Base-by-base conservation (phyloP, 2,797 vertebrate genomes). In the Lepus townsendii region DNA sequence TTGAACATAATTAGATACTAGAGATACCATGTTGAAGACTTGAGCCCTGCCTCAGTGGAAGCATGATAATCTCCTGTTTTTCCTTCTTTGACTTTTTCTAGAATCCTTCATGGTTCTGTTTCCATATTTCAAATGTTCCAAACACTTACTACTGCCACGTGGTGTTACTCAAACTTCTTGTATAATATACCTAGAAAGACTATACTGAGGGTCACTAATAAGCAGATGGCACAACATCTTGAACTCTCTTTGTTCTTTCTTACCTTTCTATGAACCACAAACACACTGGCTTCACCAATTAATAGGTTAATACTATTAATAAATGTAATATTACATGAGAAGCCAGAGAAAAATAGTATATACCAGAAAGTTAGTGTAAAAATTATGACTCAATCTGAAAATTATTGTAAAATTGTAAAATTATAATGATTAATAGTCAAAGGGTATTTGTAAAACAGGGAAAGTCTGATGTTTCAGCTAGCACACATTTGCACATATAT, bases 321-420 rank as follows among this genome's bases (percentile, higher is more conserved):
- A 78, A 92, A 14, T 35, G 7, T 32, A 86, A 86, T 86, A 52
- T 54, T 42, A 52, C 3, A 82, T 11, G 13, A 82, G 47, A 92
- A 77, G 11, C 1, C 22, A 80, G 14, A 62, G 26, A 68, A 92
- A 92, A 82, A 47, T 30, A 77, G 77, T 22, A 54, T 7, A 63
- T 30, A 72, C 10, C 1, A 24, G 5, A 65, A 54, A 62, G 30
- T 30, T 60, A 71, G 77, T 16, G 68, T 2, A 42, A 3, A 57
- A 88, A 47, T 50, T 90, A 77, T 30, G 94, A 78, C 22, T 65
- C 87, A 93, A 32, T 66, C 13, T 69, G 71, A 94, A 88, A 92
- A 68, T n/a, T 3, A 22, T 85, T 3, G 27, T 84, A 77, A 90
- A 71, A 22, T 85, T 3, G n/a, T 84, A 77, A 90, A 71, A 50